Evolutionary conservation across 1,140 invertebrate genomes (phyloP).

Genomic region (Calliphora vicina): DNA sequence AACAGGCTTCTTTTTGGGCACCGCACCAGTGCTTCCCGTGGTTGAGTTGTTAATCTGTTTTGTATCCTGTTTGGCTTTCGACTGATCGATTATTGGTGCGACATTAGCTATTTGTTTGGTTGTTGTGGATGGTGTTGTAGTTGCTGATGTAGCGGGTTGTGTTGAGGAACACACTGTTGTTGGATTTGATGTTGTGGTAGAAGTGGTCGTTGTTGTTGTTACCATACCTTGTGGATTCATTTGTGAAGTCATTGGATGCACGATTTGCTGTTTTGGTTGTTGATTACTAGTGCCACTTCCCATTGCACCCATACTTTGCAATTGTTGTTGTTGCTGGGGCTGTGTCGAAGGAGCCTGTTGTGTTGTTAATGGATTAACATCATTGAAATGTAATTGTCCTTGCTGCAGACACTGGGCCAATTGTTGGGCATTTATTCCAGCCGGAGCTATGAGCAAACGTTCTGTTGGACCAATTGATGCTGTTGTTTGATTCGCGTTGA

Average conservation of each 20-base stretch:
- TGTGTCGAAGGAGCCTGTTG: conserved; percentile 36
- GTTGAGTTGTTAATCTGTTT: conserved; percentile 36
- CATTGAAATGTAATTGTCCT: conserved; percentile 61
- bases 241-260: conserved; percentile 47
- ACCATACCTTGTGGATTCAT: not conserved
- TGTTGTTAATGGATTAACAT: conserved; percentile 54
- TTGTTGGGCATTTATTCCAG: conserved; percentile 62
- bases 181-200: conserved; percentile 49
- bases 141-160: conserved; percentile 38
- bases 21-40: conserved; percentile 44
- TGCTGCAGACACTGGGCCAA: conserved; percentile 59
- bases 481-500: conserved; percentile 58
- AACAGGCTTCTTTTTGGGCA: conserved; percentile 58
- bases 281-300: not conserved
- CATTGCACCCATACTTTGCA: not conserved
- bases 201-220: conserved; percentile 46
- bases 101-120: conserved; percentile 62
- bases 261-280: conserved; percentile 57
- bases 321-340: conserved; percentile 37
- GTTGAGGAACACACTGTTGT: conserved; percentile 43
- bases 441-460: conserved; percentile 58
- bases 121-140: conserved; percentile 49
- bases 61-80: conserved; percentile 53
- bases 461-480: conserved; percentile 60
- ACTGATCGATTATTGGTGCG: conserved; percentile 60